Evolutionary conservation across 2,797 vertebrate species (phyloP).

Genomic region (Jordanella pulchra): DNA sequence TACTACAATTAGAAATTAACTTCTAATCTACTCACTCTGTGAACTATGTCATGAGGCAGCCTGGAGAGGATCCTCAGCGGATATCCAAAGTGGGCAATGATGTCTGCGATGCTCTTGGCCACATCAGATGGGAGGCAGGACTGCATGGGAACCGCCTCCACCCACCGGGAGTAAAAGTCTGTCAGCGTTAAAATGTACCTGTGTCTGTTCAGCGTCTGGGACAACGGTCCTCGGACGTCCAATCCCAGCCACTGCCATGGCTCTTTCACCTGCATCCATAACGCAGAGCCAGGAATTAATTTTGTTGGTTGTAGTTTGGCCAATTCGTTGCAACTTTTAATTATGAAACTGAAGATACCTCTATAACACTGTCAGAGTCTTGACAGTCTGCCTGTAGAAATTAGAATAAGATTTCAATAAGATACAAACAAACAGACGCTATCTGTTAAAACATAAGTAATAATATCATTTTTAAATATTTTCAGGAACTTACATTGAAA

Average conservation of each 20-base stretch:
- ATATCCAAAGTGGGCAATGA: constrained; percentile 70
- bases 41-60: constrained; percentile 64
- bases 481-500: constrained; percentile 40
- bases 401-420: constrained; percentile 4
- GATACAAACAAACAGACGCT: not conserved
- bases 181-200: constrained; percentile 69
- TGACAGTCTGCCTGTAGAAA: constrained; percentile 49
- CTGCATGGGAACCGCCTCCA: constrained; percentile 71
- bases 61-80: constrained; percentile 73
- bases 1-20: too few species aligned
- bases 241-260: constrained; percentile 79
- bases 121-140: constrained; percentile 49
- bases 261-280: constrained; percentile 64
- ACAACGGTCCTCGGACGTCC: constrained; percentile 75
- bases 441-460: not conserved
- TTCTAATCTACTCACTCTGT: constrained; percentile 56
- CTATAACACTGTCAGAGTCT: constrained; percentile 52
- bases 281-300: not conserved
- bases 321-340: not conserved
- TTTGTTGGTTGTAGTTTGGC: not conserved
- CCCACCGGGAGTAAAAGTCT: constrained; percentile 77
- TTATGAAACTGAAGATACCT: constrained; percentile 37
- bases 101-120: constrained; percentile 53
- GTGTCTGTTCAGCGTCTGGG: constrained; percentile 61
- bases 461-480: not conserved